Base-by-base conservation (phyloP, 2,113 vertebrate genomes). In the Copsychus sechellarum region DNA sequence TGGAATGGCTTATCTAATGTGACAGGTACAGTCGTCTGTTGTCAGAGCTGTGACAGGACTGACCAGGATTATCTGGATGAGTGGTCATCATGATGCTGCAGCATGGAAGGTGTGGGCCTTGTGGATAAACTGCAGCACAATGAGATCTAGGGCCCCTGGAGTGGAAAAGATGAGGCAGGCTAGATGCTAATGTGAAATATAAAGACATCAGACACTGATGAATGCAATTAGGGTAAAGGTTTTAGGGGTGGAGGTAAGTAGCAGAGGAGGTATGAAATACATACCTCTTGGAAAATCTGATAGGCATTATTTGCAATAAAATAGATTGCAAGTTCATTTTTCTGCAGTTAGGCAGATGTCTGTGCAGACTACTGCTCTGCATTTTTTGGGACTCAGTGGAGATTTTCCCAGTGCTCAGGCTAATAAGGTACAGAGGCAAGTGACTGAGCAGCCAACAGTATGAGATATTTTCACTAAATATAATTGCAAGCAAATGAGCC, bases 31-130 rank as follows among this genome's bases (percentile, higher is more conserved):
- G 93, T 90, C 21, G 12, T 71, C 67, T 78, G 85, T 88, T 97
- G 95, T 96, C 93, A 95, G 18, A 92, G 64, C 92, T 83, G 85
- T 93, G 94, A 78, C 93, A 83, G 94, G 19, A 42, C 79, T 96
- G 95, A 86, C 92, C 95, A 78, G 92, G 88, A 90, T 97, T 94
- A 84, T 92, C 60, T 93, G 95, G 85, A 81, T 96, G 90, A 88
- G 88, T 0, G 82, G 92, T 83, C 93, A 60, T 78, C 51, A 16
- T n/a, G 79, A n/a, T 78, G 92, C 23, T 86, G 80, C 60, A 60
- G 86, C 54, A 3, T 67, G 90, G 93, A 88, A 95, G 93, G 76
- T 93, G 90, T 81, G 82, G 80, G 72, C 51, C 80, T 86, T 31
- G 0, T 86, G 94, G 82, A 81, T 83, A 78, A 93, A 60, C 85